Percentiles rank a stretch among this genome's conserved stretches.
Conservation (phyloP, 1,140 invertebrate genomes). For the Episyrphus balteatus region DNA sequence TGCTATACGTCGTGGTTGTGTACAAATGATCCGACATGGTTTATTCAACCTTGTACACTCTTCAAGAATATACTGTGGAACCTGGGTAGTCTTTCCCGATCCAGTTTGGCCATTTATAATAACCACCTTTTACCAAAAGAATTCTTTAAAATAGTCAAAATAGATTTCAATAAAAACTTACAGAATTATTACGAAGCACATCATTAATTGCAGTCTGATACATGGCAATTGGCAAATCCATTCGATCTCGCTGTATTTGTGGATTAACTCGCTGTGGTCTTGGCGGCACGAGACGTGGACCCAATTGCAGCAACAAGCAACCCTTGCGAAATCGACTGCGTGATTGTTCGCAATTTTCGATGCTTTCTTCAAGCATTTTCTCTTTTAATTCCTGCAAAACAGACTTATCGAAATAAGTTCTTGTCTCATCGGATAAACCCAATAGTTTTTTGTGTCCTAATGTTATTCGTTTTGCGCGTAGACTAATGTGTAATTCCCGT, state of each 20-base stretch:
- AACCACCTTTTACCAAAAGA: conserved; percentile 23
- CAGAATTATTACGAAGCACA: conserved; percentile 10
- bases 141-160: background rate
- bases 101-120: conserved; percentile 74
- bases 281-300: conserved; percentile 8
- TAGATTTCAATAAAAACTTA: conserved; percentile 5
- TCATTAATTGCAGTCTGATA: conserved; percentile 12
- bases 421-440: background rate
- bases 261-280: background rate
- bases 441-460: conserved; percentile 1
- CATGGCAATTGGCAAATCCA: conserved; percentile 11
- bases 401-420: background rate
- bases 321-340: conserved; percentile 2
- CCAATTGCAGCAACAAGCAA: conserved; percentile 2
- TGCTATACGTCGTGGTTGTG: conserved; percentile 83
- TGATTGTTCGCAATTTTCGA: no score
- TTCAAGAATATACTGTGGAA: conserved; percentile 85
- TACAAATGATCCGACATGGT: conserved; percentile 79
- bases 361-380: no score
- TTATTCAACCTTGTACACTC: conserved; percentile 50
- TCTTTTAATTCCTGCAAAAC: background rate
- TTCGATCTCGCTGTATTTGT: conserved; percentile 7
- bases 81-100: conserved; percentile 83
- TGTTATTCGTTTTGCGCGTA: conserved; percentile 2
- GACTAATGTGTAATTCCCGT: conserved; percentile 15